Evolutionary conservation across 2,888 invertebrate species (phyloP).

Genomic region (Callimorpha dominula): DNA sequence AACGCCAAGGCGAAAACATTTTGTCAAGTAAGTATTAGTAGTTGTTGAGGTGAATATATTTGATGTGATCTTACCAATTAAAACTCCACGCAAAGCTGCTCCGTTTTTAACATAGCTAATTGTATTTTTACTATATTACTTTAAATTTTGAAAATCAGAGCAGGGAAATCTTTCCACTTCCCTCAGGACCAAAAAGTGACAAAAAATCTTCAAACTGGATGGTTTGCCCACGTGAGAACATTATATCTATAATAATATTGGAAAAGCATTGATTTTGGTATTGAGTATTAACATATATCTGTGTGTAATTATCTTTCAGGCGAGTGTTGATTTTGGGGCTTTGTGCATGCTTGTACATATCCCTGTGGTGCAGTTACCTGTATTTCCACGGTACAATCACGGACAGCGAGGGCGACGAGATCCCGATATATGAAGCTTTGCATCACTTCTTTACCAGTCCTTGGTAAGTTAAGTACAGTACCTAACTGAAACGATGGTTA

Average conservation of each 20-base stretch:
- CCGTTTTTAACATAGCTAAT: no score
- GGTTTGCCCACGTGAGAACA: no score
- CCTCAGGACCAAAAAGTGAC: no score
- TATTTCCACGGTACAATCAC: conserved; percentile 96
- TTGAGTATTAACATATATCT: not conserved
- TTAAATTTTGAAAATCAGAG: no score
- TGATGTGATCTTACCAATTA: no score
- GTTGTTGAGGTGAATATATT: not conserved
- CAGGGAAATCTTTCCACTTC: no score
- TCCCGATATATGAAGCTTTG: conserved; percentile 95
- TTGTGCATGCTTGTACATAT: conserved; percentile 90
- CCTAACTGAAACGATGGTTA: not conserved
- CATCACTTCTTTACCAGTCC: conserved; percentile 96
- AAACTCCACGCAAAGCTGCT: no score
- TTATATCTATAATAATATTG: not conserved
- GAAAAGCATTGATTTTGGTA: not conserved
- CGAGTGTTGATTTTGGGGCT: conserved; percentile 87
- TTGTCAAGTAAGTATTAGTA: conserved; percentile 64
- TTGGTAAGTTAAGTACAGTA: conserved; percentile 79
- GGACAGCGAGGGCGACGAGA: conserved; percentile 94
- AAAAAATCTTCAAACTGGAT: no score
- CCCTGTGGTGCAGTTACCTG: conserved; percentile 92
- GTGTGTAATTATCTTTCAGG: conserved; percentile 65
- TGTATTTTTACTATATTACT: no score
- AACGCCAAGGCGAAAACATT: conserved; percentile 80